These are phyloP conservation scores for Crocuta crocuta DNA, from an alignment of 2,113 vertebrate genomes.

Conservation along the genomic window DNA sequence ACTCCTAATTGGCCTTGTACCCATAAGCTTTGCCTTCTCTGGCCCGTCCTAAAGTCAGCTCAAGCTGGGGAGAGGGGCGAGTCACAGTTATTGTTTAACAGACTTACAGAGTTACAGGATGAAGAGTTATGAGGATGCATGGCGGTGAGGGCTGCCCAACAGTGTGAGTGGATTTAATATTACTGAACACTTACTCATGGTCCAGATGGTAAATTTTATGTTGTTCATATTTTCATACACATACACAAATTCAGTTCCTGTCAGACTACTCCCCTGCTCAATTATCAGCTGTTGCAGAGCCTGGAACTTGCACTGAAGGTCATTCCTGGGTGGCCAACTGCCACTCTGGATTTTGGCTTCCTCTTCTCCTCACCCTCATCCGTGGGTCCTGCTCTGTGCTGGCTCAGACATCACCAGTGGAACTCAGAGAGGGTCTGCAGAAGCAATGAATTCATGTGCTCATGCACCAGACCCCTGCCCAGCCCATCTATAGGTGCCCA, in stretches of 20 bases:
- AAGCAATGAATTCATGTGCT: not conserved
- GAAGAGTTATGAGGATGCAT: not conserved
- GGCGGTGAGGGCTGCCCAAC: not conserved
- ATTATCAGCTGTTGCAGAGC: not conserved
- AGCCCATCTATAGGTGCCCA: accelerated
- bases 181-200: not conserved
- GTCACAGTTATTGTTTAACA: not conserved
- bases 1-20: not conserved
- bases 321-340: not conserved
- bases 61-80: not conserved
- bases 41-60: not conserved
- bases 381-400: not conserved
- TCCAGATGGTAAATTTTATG: not conserved
- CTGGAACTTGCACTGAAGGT: not conserved
- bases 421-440: not conserved
- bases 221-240: not conserved
- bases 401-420: not conserved
- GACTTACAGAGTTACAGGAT: not conserved
- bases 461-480: not conserved
- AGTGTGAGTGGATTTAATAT: not conserved
- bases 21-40: not conserved
- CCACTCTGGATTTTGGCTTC: not conserved
- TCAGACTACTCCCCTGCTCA: not conserved
- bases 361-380: not conserved
- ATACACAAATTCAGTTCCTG: not conserved